Evolutionary conservation across 2,797 vertebrate species (phyloP).

Genomic region (Neosilurus mollespiculum): DNA sequence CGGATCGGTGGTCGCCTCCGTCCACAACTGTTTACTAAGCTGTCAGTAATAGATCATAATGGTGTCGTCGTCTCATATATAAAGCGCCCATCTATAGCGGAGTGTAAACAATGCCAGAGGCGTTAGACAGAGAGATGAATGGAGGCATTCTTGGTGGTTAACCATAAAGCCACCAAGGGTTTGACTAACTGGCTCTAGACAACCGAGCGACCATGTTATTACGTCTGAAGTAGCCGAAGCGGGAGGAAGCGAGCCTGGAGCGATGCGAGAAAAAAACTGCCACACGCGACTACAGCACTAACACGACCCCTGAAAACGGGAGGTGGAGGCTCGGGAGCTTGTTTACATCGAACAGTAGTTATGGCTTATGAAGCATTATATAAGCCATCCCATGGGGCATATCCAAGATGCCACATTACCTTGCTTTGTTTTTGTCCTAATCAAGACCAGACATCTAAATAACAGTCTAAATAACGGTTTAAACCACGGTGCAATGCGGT

Average conservation of each 20-base stretch:
- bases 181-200: conserved; percentile 65
- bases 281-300: conserved; percentile 46
- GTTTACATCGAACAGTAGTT: conserved; percentile 56
- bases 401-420: conserved; percentile 47
- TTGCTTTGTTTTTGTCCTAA: conserved; percentile 62
- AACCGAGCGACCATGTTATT: conserved; percentile 66
- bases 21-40: conserved; percentile 22
- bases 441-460: conserved; percentile 61
- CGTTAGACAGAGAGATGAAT: conserved; percentile 56
- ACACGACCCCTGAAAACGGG: conserved; percentile 49
- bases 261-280: conserved; percentile 32
- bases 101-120: conserved; percentile 51
- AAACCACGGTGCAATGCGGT: conserved; percentile 28
- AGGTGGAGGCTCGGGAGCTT: conserved; percentile 39
- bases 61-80: conserved; percentile 34
- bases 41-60: conserved; percentile 33
- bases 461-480: conserved; percentile 37
- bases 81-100: conserved; percentile 39
- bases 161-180: conserved; percentile 52
- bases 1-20: not conserved
- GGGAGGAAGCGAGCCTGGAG: conserved; percentile 56
- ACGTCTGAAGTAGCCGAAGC: conserved; percentile 67
- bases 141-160: conserved; percentile 53
- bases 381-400: conserved; percentile 41
- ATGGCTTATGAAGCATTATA: conserved; percentile 52